Evolutionary conservation across 2,797 vertebrate genomes (phyloP), one percentile per base, ranked within the genome.

Genomic region (Crenuchus spilurus): DNA sequence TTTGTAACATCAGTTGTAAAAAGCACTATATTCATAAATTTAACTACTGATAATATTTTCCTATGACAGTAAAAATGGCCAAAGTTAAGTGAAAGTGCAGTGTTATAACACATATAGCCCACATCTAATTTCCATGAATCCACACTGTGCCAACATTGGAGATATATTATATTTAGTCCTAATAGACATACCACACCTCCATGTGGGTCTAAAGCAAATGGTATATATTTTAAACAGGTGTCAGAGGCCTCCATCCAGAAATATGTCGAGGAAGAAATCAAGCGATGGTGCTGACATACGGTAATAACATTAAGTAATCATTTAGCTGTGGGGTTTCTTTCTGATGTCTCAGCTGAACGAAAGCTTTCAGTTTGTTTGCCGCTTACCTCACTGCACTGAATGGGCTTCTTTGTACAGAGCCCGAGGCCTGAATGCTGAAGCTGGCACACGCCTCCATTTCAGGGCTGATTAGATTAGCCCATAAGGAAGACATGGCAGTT

Each of bases 271-370:
- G 33, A 35, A 18, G 22, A 57, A 74, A 46, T 35, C 11, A 37
- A 16, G 22, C 55, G 2, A 8, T 18, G 62, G 20, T 54, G 26
- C 37, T 64, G 60, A 72, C 37, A 64, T 33, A 62, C 22, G 49
- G 18, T 64, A 72, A 63, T 73, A 73, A 57, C 16, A 28, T 57
- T 35, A 73, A 24, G 18, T 33, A 57, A 44, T 37, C 18, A 55
- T 73, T 73, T 65, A 33, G 20, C 61, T 63, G 37, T 33, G 28
- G 3, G 71, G 28, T 57, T 33, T 55, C 31, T 46, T 20, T 16
- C 61, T 26, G 51, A 66, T 28, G 28, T 35, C 49, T 62, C 33
- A 42, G 35, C 42, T 30, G 16, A 46, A 31, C 11, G 26, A 64
- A 48, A 18, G 24, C 42, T 28, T 46, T 44, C 61, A 44, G 61